Percentiles rank a stretch among this genome's conserved stretches.
Conservation (phyloP, 2,797 vertebrate species). For the Ceryle rudis region DNA sequence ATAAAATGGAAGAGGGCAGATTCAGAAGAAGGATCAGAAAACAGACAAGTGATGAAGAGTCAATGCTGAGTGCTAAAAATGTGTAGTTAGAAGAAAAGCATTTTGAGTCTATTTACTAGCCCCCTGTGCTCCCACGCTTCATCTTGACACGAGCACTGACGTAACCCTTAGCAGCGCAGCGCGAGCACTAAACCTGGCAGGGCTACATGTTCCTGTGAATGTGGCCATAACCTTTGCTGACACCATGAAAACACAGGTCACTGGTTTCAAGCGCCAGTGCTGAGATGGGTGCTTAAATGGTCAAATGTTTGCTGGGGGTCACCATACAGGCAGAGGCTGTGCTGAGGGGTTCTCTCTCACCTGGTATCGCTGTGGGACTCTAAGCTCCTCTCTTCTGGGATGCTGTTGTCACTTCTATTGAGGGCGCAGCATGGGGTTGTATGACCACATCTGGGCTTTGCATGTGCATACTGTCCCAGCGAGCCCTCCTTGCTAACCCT, state of each 20-base stretch:
- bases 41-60: not conserved
- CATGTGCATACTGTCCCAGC: fast-evolving
- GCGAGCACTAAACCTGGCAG: not conserved
- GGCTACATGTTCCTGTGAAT: not conserved
- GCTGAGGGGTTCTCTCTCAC: not conserved
- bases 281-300: fast-evolving
- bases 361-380: fast-evolving
- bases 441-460: fast-evolving
- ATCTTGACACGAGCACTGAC: not conserved
- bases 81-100: not conserved
- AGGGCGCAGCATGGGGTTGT: not conserved
- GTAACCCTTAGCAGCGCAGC: not conserved
- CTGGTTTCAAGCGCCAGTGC: not conserved
- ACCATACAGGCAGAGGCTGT: fast-evolving
- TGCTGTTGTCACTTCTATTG: not conserved
- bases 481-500: not conserved
- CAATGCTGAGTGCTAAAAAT: not conserved
- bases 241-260: not conserved
- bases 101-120: slow-evolving; percentile 28
- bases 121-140: slow-evolving; percentile 15
- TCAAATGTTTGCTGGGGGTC: fast-evolving
- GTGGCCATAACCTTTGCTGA: not conserved
- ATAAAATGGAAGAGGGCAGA: slow-evolving; percentile 22
- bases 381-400: not conserved
- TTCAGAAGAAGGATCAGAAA: slow-evolving; percentile 25